phyloP scores from a whole-genome alignment of 2,888 invertebrate genomes.

The Ormia ochracea region DNA sequence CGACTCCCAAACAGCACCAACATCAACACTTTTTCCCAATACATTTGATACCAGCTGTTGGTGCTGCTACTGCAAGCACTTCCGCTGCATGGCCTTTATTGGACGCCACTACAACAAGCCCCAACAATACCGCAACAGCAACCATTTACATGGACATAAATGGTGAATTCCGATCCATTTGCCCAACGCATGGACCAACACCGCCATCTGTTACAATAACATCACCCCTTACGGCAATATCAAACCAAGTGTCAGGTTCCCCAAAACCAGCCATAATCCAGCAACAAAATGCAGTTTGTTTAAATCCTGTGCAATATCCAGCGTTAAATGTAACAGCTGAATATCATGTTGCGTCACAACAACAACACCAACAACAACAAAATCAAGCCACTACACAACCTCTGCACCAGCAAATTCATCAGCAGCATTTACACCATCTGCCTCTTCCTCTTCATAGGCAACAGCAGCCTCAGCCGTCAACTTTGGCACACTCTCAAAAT shows the following conservation, averaged over 20 bases:
- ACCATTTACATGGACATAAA: conserved; percentile 80
- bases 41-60: conserved; percentile 51
- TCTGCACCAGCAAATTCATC: conserved; percentile 27
- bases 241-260: conserved; percentile 27
- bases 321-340: conserved; percentile 36
- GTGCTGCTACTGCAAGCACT: background rate
- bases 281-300: conserved; percentile 37
- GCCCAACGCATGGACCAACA: conserved; percentile 76
- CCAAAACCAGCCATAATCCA: conserved; percentile 22
- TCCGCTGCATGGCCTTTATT: conserved; percentile 34
- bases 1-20: conserved; percentile 14
- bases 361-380: conserved; percentile 52
- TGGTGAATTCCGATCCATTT: conserved; percentile 79
- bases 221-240: conserved; percentile 34
- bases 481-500: conserved; percentile 60
- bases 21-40: conserved; percentile 52
- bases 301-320: conserved; percentile 40
- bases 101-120: background rate
- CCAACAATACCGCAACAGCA: conserved; percentile 21
- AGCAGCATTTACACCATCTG: conserved; percentile 42
- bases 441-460: conserved; percentile 57
- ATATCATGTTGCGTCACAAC: conserved; percentile 35
- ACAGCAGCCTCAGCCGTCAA: background rate
- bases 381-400: conserved; percentile 30
- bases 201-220: conserved; percentile 43